Percentiles rank a stretch among this genome's conserved stretches.
These are phyloP conservation scores for Etheostoma perlongum DNA, from an alignment of 2,797 vertebrate genomes.

Conservation along the genomic window DNA sequence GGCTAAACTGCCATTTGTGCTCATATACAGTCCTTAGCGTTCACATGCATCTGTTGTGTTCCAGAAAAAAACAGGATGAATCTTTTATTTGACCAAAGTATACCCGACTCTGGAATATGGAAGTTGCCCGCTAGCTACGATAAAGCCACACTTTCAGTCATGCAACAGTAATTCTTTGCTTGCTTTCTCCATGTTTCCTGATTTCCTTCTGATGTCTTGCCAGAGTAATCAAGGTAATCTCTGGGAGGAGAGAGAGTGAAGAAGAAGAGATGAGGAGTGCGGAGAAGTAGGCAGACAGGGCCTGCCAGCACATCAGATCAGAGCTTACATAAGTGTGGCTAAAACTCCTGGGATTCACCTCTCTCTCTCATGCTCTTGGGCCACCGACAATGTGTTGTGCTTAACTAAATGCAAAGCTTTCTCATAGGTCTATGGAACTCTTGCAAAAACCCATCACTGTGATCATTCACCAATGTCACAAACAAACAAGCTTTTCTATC, in stretches of 20 bases:
- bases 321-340: constrained; percentile 61
- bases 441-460: background rate
- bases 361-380: constrained; percentile 27
- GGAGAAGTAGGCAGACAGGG: constrained; percentile 53
- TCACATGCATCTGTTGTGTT: constrained; percentile 30
- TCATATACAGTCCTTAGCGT: constrained; percentile 37
- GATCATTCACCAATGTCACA: background rate
- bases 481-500: background rate
- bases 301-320: constrained; percentile 70
- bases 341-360: constrained; percentile 68
- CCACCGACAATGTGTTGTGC: constrained; percentile 26
- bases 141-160: constrained; percentile 67
- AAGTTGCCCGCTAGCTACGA: constrained; percentile 59
- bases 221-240: constrained; percentile 80
- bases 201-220: constrained; percentile 74
- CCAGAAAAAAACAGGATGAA: constrained; percentile 5
- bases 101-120: constrained; percentile 32
- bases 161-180: constrained; percentile 65
- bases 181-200: constrained; percentile 56
- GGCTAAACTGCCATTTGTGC: constrained; percentile 64
- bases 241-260: constrained; percentile 55
- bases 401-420: constrained; percentile 49
- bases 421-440: constrained; percentile 19
- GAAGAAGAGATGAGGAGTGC: constrained; percentile 47
- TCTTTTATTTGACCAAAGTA: constrained; percentile 62